Evolutionary conservation across 2,888 invertebrate genomes (phyloP).

Genomic region (Drosophila pegasa): DNA sequence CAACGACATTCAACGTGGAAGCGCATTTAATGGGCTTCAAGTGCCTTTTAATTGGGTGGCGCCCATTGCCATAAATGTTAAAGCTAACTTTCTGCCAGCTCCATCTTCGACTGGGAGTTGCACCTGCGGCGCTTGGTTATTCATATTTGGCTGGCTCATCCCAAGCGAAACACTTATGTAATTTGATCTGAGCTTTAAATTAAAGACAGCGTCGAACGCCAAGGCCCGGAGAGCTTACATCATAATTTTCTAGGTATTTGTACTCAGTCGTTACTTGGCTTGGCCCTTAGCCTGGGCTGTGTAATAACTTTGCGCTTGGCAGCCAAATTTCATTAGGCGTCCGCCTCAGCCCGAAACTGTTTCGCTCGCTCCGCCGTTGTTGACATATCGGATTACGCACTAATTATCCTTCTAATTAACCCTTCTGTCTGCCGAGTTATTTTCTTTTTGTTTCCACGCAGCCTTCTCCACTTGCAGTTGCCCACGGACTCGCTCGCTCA

Average conservation of each 20-base stretch:
- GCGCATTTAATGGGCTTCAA: slow-evolving; percentile 71
- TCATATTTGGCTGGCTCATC: slow-evolving; percentile 53
- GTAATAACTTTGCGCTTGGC: slow-evolving; percentile 51
- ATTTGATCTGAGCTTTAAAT: slow-evolving; percentile 32
- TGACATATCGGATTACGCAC: slow-evolving; percentile 84
- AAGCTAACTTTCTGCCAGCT: not conserved
- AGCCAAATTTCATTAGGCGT: slow-evolving; percentile 62
- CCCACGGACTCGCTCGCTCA: slow-evolving; percentile 54
- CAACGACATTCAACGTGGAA: slow-evolving; percentile 26
- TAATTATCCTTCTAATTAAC: slow-evolving; percentile 84
- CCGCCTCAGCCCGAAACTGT: slow-evolving; percentile 3
- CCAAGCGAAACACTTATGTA: slow-evolving; percentile 6
- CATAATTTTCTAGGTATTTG: slow-evolving; percentile 71
- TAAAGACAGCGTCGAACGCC: not conserved
- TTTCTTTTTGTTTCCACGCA: slow-evolving; percentile 44
- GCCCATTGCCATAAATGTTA: slow-evolving; percentile 59
- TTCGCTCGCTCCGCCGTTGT: slow-evolving; percentile 46
- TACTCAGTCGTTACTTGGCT: slow-evolving; percentile 21
- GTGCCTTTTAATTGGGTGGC: slow-evolving; percentile 79
- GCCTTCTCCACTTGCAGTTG: slow-evolving; percentile 37
- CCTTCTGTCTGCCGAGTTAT: slow-evolving; percentile 63
- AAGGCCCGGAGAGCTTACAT: slow-evolving; percentile 45
- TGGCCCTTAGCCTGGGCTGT: not conserved
- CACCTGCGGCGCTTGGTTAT: slow-evolving; percentile 59
- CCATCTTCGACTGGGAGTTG: slow-evolving; percentile 7